Base-by-base conservation (phyloP, 2,113 vertebrate genomes). In the Antigone vipio region DNA sequence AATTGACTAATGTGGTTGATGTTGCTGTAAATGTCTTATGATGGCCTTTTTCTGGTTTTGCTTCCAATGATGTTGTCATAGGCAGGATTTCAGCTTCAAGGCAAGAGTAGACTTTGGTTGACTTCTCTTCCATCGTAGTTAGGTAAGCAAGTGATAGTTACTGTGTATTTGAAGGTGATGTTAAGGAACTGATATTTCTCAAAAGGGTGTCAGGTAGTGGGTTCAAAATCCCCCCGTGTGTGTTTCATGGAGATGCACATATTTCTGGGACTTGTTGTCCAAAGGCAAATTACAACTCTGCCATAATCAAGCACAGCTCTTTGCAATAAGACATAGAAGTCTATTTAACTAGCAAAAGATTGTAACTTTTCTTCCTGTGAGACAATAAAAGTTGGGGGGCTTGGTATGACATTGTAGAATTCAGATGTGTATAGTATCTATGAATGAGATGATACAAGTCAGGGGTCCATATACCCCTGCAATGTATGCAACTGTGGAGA, bases 371-470 rank as follows among this genome's bases (percentile, higher is more conserved):
- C 38, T 88, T 24, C 30, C 8, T 24, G 6, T 55, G n/a, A 89
- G 71, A 63, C 0, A 2, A 16, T 42, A 58, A 56, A 76, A 62
- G 4, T 47, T 21, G 8, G 6, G 9, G 13, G 47, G 15, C 19
- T 86, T 80, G n/a, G 12, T 71, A 32, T 34, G 29, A n/a, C 21
- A 38, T 4, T 32, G 45, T 60, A 59, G 76, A 90, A 80, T 66
- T 79, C 45, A 62, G 53, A 52, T 49, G 14, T 53, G 22, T 24
- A 6, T 32, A 42, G 15, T 56, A 66, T 22, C 27, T 89, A 23
- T 0, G 0, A 89, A 40, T 7, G 18, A 64, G 78, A 63, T n/a
- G 78, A 63, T n/a, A 49, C 6, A 42, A 67, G 38, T 38, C 20
- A 20, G 11, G 52, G 42, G 45, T 68, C 11, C 9, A 3, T 35